Conservation (phyloP, 2,888 invertebrate genomes). For the Nematopogon swammerdamellus region DNA sequence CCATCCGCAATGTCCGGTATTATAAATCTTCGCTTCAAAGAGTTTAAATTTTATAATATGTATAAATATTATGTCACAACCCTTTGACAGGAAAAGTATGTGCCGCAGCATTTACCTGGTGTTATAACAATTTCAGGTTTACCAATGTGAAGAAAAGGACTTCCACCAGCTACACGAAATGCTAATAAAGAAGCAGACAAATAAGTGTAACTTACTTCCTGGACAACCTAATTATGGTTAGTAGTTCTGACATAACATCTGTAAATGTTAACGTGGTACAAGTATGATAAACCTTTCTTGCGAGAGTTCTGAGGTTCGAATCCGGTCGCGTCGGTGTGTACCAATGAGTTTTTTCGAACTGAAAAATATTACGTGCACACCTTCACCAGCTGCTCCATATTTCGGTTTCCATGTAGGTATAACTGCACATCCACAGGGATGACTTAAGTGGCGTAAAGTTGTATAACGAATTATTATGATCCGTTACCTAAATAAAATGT, state of each 20-base stretch:
- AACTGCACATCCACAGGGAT: no score
- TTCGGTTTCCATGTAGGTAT: conserved; percentile 7
- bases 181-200: conserved; percentile 79
- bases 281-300: no score
- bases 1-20: no score
- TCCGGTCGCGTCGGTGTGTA: conserved; percentile 6
- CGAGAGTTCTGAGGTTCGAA: conserved; percentile 9
- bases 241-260: conserved; percentile 7
- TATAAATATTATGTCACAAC: no score
- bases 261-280: no score
- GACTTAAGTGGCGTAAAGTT: no score
- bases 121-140: conserved; percentile 54
- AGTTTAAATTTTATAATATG: no score
- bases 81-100: no score
- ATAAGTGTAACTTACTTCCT: conserved; percentile 78
- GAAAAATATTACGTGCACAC: conserved; percentile 10
- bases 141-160: conserved; percentile 86
- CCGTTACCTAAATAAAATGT: no score
- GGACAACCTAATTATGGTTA: conserved; percentile 82
- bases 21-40: no score
- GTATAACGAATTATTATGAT: no score
- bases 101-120: neutral
- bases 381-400: no score
- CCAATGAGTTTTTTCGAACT: conserved; percentile 8
- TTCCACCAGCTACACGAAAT: conserved; percentile 88